Evolutionary conservation across 2,113 vertebrate genomes (phyloP).

Genomic region (Tragelaphus buxtoni): DNA sequence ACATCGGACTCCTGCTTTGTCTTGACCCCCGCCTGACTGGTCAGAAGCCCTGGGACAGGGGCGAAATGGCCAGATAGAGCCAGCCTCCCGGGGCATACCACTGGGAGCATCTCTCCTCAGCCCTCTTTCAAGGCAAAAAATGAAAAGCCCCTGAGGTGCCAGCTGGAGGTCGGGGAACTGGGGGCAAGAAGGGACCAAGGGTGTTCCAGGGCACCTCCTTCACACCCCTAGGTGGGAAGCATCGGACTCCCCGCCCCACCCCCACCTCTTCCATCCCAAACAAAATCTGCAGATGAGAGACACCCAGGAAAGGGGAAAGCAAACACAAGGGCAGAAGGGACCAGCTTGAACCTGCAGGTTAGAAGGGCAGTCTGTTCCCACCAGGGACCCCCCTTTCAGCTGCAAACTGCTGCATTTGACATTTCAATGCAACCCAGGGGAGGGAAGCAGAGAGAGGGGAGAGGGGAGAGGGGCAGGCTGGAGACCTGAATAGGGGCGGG

Average conservation of each 20-base stretch:
- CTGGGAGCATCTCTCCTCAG: rapidly evolving
- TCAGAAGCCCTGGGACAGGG: conserved; percentile 18
- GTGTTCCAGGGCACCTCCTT: conserved; percentile 48
- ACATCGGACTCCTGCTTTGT: not conserved
- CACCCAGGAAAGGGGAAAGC: conserved; percentile 72
- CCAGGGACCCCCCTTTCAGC: conserved; percentile 85
- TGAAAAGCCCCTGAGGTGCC: not conserved
- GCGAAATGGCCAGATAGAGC: not conserved
- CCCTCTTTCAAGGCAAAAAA: not conserved
- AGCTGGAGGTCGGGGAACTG: conserved; percentile 46
- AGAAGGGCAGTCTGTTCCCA: conserved; percentile 92
- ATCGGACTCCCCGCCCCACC: conserved; percentile 32
- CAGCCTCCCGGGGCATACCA: not conserved
- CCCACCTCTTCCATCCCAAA: conserved; percentile 58
- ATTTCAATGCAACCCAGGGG: conserved; percentile 84
- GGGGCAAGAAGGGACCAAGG: conserved; percentile 19
- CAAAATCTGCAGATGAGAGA: conserved; percentile 78
- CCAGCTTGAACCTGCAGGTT: conserved; percentile 83
- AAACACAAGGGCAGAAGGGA: conserved; percentile 74
- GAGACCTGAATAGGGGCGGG: conserved; percentile 42
- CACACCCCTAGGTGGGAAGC: conserved; percentile 77
- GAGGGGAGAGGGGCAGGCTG: conserved; percentile 21
- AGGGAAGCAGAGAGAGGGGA: conserved; percentile 44
- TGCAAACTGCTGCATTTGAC: conserved; percentile 83
- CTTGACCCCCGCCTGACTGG: not conserved